A percentile compares a stretch with the other conserved stretches of the same genome.
Evolutionary conservation across 1,140 invertebrate species (phyloP).

Genomic region (Babylonia areolata): DNA sequence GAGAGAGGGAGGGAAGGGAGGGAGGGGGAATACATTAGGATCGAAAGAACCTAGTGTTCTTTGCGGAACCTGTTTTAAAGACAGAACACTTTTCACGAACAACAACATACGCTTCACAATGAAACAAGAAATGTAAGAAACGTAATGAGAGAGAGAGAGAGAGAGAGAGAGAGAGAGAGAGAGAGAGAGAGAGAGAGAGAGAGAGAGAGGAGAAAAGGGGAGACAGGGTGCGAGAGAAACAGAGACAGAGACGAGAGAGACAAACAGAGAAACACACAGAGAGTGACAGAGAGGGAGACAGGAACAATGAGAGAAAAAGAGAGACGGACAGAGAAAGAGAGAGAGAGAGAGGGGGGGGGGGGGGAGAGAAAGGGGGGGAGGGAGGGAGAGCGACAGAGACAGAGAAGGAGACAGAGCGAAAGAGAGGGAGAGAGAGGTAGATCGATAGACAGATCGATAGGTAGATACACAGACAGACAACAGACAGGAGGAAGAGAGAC

Average conservation of each 20-base stretch:
- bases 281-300: background rate
- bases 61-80: too few relatives aligned
- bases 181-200: background rate
- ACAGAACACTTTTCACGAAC: too few relatives aligned
- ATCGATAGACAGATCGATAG: background rate
- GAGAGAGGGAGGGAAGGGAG: too few relatives aligned
- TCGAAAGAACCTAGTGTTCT: too few relatives aligned
- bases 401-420: background rate
- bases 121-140: background rate
- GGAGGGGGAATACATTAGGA: too few relatives aligned
- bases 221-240: background rate
- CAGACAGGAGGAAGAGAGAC: constrained; percentile 23
- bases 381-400: background rate
- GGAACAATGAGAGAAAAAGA: background rate
- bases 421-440: constrained; percentile 20
- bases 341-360: background rate
- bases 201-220: too few relatives aligned
- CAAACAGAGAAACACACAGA: background rate
- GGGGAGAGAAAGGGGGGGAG: background rate
- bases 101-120: too few relatives aligned
- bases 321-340: background rate
- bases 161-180: background rate
- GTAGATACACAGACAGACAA: too few relatives aligned
- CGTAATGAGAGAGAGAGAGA: background rate
- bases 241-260: background rate